These are phyloP conservation scores for Drosophila sordidula DNA, from an alignment of 2,888 invertebrate species.

Conservation along the genomic window DNA sequence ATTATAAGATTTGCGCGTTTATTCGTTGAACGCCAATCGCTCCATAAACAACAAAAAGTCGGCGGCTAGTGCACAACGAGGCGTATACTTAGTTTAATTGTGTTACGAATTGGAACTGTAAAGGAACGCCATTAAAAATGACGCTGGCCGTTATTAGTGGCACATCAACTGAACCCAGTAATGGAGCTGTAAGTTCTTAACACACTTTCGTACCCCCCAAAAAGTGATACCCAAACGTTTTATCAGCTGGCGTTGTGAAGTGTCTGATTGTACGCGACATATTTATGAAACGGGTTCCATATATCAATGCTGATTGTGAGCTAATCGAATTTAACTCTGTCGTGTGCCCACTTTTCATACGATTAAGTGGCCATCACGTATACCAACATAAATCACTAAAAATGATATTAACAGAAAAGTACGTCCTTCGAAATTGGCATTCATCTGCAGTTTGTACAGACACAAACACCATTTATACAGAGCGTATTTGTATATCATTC, in stretches of 20 bases:
- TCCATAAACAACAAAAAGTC: constrained; percentile 48
- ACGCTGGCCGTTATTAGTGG: constrained; percentile 57
- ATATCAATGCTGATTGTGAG: constrained; percentile 23
- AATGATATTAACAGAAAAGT: constrained; percentile 5
- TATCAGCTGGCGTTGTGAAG: constrained; percentile 23
- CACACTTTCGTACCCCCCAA: background rate
- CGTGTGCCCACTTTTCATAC: constrained; percentile 8
- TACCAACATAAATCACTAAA: constrained; percentile 9
- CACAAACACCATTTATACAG: background rate
- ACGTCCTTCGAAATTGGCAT: constrained; percentile 2
- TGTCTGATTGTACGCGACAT: constrained; percentile 32
- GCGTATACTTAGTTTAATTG: constrained; percentile 61
- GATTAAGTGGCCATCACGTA: constrained; percentile 32
- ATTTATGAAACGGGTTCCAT: constrained; percentile 37
- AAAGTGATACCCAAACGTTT: constrained; percentile 2
- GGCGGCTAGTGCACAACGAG: constrained; percentile 26
- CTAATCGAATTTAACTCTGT: constrained; percentile 24
- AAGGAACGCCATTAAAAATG: constrained; percentile 34
- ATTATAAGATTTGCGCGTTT: constrained; percentile 59
- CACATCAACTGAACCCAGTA: constrained; percentile 40
- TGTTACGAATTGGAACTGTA: constrained; percentile 6
- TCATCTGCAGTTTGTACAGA: background rate
- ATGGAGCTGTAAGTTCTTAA: constrained; percentile 61
- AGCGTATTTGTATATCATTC: constrained; percentile 28
- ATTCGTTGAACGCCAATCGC: constrained; percentile 65